These are phyloP conservation scores for Microctenopoma steveboyesi DNA, from an alignment of 2,797 vertebrate genomes.

Conservation along the genomic window DNA sequence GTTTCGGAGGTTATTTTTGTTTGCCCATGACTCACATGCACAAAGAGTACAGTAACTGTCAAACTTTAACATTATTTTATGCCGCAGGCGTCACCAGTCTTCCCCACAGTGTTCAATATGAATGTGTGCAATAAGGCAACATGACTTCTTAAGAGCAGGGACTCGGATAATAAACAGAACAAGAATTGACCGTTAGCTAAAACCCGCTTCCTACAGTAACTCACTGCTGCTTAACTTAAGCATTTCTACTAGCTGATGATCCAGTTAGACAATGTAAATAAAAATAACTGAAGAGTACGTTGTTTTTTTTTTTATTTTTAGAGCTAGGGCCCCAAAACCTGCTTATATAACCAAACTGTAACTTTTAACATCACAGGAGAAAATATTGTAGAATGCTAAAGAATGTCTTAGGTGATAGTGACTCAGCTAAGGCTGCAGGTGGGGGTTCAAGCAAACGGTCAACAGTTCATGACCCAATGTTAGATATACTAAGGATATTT, in stretches of 20 bases:
- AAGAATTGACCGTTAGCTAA: conserved; percentile 1
- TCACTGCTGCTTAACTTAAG: not conserved
- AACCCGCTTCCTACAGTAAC: not conserved
- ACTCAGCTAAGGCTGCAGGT: not conserved
- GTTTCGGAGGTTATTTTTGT: not conserved
- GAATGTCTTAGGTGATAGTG: no score
- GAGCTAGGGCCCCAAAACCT: no score
- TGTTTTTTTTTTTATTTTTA: no score
- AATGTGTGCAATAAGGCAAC: conserved; percentile 63
- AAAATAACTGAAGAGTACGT: no score
- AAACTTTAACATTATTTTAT: conserved; percentile 14
- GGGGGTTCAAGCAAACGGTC: not conserved
- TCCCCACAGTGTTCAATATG: conserved; percentile 5
- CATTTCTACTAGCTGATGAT: not conserved
- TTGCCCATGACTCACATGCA: not conserved
- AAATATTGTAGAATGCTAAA: no score
- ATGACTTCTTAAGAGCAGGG: conserved; percentile 18
- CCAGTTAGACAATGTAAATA: not conserved
- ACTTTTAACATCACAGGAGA: no score
- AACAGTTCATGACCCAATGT: conserved; percentile 1
- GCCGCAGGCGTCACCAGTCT: not conserved
- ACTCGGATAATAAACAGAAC: conserved; percentile 27
- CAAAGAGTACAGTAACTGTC: conserved; percentile 9
- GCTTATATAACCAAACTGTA: no score
- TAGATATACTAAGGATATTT: conserved; percentile 5